Base-by-base conservation (phyloP, 2,888 invertebrate genomes). In the Sesia apiformis region DNA sequence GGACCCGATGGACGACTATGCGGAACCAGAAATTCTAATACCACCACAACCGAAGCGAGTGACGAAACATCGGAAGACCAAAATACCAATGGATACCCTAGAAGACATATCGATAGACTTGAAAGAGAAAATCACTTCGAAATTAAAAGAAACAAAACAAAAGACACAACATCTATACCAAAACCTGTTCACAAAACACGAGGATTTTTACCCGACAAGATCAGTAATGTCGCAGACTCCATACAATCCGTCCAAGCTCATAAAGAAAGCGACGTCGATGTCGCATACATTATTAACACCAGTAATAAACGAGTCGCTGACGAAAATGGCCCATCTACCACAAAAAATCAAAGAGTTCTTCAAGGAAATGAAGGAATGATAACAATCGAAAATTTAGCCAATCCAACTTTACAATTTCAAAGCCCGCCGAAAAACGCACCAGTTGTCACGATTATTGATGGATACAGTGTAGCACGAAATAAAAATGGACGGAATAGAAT, bases 391-490 rank as follows among this genome's bases (percentile, higher is more conserved):
- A 58, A 67, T 56, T 57, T 66, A 51, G 60, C 60, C 8, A 64
- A 60, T 39, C 54, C 62, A 50, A 62, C 39, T 7, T 52, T 64
- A 46, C 60, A 63, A 57, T 39, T 58, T 65, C 46, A 46, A 46
- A 46, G 23, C n/a, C 46, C 46, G 4, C n/a, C 46, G 6, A 69
- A 66, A 51, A 72, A 70, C 51, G 75, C 75, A 43, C 72, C 77
- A 50, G 67, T 77, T 51, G 81, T 88, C 4, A 78, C 80, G 57
- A 88, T 89, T 52, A 78, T 79, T 64, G 89, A 87, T 67, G 88
- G 89, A 4, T 89, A 89, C 57, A 89, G 89, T 66, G 74, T 84
- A 52, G 81, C 85, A 4, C 80, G 85, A 63, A 77, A 84, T 60
- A 84, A 80, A 58, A 85, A 86, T 70, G 86, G 85, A 3, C 73